Percentiles rank a stretch among this genome's conserved stretches.
phyloP scores from a whole-genome alignment of 2,113 vertebrate species.

The Choloepus hoffmanni region DNA sequence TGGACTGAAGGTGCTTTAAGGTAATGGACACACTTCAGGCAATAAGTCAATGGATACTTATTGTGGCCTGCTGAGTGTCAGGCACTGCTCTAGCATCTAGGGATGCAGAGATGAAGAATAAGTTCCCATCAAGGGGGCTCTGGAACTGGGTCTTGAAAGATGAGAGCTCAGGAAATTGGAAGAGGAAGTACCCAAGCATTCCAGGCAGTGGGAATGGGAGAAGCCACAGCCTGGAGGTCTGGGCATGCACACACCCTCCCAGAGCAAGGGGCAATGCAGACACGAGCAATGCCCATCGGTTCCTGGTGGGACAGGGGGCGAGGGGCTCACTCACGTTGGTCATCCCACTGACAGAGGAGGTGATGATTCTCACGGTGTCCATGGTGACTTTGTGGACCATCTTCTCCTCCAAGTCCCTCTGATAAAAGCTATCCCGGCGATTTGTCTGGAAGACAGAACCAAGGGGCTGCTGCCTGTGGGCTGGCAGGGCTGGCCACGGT shows the following conservation, averaged over 20 bases:
- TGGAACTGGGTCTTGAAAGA: background rate
- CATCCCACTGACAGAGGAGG: conserved; percentile 75
- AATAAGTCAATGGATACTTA: background rate
- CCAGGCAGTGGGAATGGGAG: background rate
- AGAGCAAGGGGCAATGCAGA: accelerated
- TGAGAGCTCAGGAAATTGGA: background rate
- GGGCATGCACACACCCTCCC: accelerated
- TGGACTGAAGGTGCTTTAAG: background rate
- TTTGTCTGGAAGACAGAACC: conserved; percentile 67
- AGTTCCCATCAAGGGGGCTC: background rate
- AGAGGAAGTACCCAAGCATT: background rate
- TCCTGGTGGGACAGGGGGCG: accelerated
- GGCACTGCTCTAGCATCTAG: background rate
- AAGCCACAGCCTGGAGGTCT: accelerated
- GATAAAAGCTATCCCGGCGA: conserved; percentile 59
- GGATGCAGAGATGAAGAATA: background rate
- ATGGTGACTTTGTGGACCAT: conserved; percentile 81
- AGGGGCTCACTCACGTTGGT: conserved; percentile 56
- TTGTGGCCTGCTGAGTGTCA: background rate
- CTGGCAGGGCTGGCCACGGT: background rate
- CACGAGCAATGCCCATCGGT: accelerated
- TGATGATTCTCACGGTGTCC: conserved; percentile 76
- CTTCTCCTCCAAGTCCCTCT: conserved; percentile 78
- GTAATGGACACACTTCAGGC: background rate
- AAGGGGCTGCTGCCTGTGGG: accelerated